Percentiles rank a stretch among this genome's conserved stretches.
Evolutionary conservation across 2,888 invertebrate species (phyloP).

Genomic region (Halocaridina rubra): DNA sequence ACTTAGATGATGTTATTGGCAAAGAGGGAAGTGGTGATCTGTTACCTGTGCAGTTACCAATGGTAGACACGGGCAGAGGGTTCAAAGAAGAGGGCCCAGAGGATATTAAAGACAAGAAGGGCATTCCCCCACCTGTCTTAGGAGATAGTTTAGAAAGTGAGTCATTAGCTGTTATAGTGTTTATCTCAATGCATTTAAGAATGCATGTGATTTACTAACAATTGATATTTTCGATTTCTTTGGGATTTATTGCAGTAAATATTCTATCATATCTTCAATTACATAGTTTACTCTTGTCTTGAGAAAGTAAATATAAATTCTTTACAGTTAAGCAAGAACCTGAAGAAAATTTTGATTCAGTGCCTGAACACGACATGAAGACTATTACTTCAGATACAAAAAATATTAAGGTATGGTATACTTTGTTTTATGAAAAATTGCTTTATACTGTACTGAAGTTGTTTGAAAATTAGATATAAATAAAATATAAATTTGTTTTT

Average conservation of each 20-base stretch:
- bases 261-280: too few relatives aligned
- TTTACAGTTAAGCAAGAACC: constrained; percentile 29
- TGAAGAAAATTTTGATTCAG: not conserved
- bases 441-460: too few relatives aligned
- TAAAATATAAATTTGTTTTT: too few relatives aligned
- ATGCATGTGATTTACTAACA: too few relatives aligned
- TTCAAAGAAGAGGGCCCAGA: constrained; percentile 35
- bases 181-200: too few relatives aligned
- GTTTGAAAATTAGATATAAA: too few relatives aligned
- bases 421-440: too few relatives aligned
- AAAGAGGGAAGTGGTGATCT: constrained; percentile 20
- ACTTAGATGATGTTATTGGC: constrained; percentile 29
- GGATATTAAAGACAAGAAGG: not conserved
- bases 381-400: not conserved
- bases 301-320: not conserved
- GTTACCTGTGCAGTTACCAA: constrained; percentile 47
- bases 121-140: not conserved
- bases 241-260: too few relatives aligned
- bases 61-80: constrained; percentile 29
- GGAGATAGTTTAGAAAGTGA: not conserved
- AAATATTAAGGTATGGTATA: constrained; percentile 17
- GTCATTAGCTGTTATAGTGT: too few relatives aligned
- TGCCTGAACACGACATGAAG: not conserved
- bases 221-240: too few relatives aligned
- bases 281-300: too few relatives aligned